Evolutionary conservation across 2,888 invertebrate genomes (phyloP).

Genomic region (Calameuta pallipes): DNA sequence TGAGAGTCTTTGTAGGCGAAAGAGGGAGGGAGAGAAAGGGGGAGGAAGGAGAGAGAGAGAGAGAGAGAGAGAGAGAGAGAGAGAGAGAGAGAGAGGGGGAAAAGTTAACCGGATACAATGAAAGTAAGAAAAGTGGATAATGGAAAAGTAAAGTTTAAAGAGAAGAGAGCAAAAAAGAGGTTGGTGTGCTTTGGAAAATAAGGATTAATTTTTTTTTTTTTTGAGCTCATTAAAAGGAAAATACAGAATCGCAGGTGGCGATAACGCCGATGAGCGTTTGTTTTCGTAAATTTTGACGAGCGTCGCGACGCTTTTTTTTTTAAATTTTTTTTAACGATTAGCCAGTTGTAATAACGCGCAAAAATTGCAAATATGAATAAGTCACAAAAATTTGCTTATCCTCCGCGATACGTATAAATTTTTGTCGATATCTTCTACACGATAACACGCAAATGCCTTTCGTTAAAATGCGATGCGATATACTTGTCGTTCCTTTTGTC

Average conservation of each 20-base stretch:
- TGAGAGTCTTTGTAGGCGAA: too few relatives aligned
- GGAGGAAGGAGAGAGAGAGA: too few relatives aligned
- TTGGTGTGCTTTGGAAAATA: background rate
- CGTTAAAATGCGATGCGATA: background rate
- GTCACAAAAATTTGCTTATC: background rate
- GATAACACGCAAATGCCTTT: background rate
- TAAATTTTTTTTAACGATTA: background rate
- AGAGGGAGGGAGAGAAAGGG: too few relatives aligned
- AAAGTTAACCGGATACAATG: too few relatives aligned
- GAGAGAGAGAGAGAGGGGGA: too few relatives aligned
- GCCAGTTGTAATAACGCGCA: slow-evolving; percentile 4
- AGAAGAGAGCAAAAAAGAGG: background rate
- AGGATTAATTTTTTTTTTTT: background rate
- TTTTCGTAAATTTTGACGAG: too few relatives aligned
- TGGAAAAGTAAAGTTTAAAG: background rate
- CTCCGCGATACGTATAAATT: background rate
- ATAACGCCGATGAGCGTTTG: too few relatives aligned
- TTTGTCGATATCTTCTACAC: background rate
- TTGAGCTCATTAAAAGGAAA: background rate
- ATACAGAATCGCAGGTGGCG: background rate
- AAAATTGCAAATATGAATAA: background rate
- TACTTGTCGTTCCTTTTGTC: background rate
- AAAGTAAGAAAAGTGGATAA: too few relatives aligned
- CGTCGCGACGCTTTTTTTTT: too few relatives aligned
- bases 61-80: too few relatives aligned